Evolutionary conservation across 1,140 invertebrate genomes (phyloP).

Genomic region (roundworm (Caenorhabditis elegans)): WBcel235 BX284606.5:6584501-6585000

Average conservation of each 20-base stretch:
- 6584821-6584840: background rate
- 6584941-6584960: no score
- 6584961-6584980: no score
- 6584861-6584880: slow-evolving; percentile 7
- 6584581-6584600: background rate
- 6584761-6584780: background rate
- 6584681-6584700: background rate
- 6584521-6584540: no score
- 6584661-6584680: background rate
- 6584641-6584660: background rate
- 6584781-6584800: background rate
- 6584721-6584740: background rate
- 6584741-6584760: background rate
- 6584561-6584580: background rate
- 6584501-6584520: no score
- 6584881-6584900: background rate
- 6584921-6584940: no score
- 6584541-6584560: background rate
- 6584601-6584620: background rate
- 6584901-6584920: no score
- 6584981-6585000: no score
- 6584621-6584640: background rate
- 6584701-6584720: background rate
- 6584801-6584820: no score
- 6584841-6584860: background rate